A percentile compares a stretch with the other conserved stretches of the same genome.
Evolutionary conservation across 1,140 invertebrate genomes (phyloP).

Genomic region (Pseudomyrmex cubaensis): DNA sequence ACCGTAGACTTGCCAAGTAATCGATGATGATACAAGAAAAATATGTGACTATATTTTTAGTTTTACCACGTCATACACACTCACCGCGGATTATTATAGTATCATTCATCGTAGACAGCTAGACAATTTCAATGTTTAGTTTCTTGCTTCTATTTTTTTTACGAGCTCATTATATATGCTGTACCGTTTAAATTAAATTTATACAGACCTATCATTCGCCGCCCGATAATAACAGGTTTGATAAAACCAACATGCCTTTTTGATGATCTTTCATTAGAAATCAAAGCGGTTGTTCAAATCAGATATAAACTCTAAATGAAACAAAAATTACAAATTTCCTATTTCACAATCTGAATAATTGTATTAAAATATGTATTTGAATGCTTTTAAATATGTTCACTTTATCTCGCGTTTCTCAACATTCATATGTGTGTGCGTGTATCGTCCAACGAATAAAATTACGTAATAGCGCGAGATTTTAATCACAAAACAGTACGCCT

Average conservation of each 20-base stretch:
- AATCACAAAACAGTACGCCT: constrained; percentile 42
- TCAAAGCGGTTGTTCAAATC: neutral
- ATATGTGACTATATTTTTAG: constrained; percentile 28
- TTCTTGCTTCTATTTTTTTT: constrained; percentile 22
- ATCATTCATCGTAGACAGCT: constrained; percentile 14
- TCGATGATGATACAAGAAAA: constrained; percentile 16
- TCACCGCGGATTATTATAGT: constrained; percentile 13
- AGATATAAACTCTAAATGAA: neutral
- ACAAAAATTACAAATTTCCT: neutral
- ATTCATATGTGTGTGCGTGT: too few species aligned
- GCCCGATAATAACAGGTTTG: neutral
- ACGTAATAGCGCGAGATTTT: constrained; percentile 45
- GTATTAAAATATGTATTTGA: too few species aligned
- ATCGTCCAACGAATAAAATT: constrained; percentile 34
- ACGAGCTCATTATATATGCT: neutral
- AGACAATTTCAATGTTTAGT: neutral
- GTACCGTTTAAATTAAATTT: constrained; percentile 2
- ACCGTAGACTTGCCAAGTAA: neutral
- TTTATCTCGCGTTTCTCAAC: neutral
- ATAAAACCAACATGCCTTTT: neutral
- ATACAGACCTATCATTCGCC: neutral
- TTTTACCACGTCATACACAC: neutral
- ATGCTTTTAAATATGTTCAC: neutral
- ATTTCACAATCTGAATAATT: neutral
- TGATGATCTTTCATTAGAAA: neutral